Percentiles rank a stretch among this genome's conserved stretches.
phyloP scores from a whole-genome alignment of 2,888 invertebrate species.

The Leptopilina drosophilae region DNA sequence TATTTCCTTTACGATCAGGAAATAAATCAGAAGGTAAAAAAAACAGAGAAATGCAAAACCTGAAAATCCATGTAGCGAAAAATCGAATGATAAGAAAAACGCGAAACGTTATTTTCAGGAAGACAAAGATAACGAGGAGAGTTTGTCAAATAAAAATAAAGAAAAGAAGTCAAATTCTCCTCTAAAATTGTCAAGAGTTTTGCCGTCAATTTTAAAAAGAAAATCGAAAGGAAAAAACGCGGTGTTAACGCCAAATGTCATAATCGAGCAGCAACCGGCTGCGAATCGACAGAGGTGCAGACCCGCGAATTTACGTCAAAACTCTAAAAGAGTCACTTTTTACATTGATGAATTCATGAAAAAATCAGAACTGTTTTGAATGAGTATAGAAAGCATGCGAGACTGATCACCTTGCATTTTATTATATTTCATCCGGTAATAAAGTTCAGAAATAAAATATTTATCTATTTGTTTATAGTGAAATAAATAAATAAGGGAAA shows the following conservation, averaged over 20 bases:
- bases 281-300: too few species aligned
- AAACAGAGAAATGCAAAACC: too few species aligned
- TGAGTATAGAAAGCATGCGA: neutral
- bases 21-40: neutral
- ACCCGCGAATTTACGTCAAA: neutral
- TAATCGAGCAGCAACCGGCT: neutral
- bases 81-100: too few species aligned
- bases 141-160: too few species aligned
- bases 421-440: too few species aligned
- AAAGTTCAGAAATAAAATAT: too few species aligned
- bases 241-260: neutral
- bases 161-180: too few species aligned
- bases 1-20: neutral
- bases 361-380: neutral
- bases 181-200: too few species aligned
- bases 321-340: neutral
- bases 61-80: neutral
- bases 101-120: too few species aligned
- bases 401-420: conserved; percentile 7
- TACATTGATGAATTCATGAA: neutral
- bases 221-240: neutral
- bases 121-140: too few species aligned
- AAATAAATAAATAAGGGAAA: too few species aligned
- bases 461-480: too few species aligned
- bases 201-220: neutral